A percentile compares a stretch with the other conserved stretches of the same genome.
phyloP scores from a whole-genome alignment of 1,140 invertebrate species.

The Drosophila simulans region DNA sequence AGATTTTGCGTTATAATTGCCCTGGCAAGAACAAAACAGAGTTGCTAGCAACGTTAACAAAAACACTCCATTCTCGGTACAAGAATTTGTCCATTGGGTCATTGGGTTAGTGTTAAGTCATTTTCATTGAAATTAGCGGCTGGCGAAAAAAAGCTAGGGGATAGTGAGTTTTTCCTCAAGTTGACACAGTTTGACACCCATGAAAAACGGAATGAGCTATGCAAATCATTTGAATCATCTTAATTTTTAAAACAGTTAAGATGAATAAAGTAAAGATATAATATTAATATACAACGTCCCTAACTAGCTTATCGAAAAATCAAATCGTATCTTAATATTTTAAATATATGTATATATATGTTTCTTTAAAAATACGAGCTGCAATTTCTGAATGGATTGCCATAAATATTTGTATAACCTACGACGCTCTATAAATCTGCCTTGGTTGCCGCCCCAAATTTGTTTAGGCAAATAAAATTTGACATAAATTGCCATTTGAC shows the following conservation, averaged over 20 bases:
- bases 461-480: constrained; percentile 46
- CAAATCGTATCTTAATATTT: too few relatives aligned
- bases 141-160: constrained; percentile 26
- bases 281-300: not conserved
- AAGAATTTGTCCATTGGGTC: constrained; percentile 81
- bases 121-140: constrained; percentile 74
- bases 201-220: constrained; percentile 8
- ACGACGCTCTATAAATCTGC: constrained; percentile 32
- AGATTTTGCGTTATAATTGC: constrained; percentile 83
- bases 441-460: constrained; percentile 28
- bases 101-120: constrained; percentile 82
- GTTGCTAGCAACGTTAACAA: constrained; percentile 41
- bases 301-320: too few relatives aligned
- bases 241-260: not conserved
- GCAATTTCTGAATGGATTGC: not conserved
- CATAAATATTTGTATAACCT: constrained; percentile 1
- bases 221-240: constrained; percentile 18
- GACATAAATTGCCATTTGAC: constrained; percentile 53
- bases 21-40: constrained; percentile 67
- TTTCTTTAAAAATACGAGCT: too few relatives aligned
- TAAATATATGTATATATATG: too few relatives aligned
- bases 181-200: constrained; percentile 41
- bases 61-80: constrained; percentile 63
- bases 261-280: not conserved
- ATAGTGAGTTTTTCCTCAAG: constrained; percentile 28